Conservation (phyloP, 2,888 invertebrate species). For the Trachelus stipa region DNA sequence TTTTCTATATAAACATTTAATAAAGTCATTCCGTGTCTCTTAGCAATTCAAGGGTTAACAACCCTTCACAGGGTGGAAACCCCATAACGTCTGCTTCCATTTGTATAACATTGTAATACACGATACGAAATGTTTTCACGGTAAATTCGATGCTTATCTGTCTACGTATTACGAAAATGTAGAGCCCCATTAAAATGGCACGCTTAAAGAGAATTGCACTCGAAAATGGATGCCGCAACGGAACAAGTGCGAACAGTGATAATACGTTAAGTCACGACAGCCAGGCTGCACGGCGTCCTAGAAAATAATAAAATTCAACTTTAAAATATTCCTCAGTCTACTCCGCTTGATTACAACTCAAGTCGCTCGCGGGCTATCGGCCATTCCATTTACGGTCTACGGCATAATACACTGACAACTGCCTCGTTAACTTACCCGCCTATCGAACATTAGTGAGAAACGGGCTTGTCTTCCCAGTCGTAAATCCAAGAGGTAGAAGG, state of each 20-base stretch:
- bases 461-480: background rate
- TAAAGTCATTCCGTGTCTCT: background rate
- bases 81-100: background rate
- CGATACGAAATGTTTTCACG: conserved; percentile 2
- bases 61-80: background rate
- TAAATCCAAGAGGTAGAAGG: background rate
- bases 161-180: background rate
- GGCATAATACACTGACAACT: background rate
- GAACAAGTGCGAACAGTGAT: background rate
- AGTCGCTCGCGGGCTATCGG: conserved; percentile 3
- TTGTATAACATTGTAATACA: background rate
- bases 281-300: background rate
- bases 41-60: background rate
- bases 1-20: background rate
- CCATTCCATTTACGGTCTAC: conserved; percentile 8
- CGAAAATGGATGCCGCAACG: background rate
- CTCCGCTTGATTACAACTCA: conserved; percentile 54
- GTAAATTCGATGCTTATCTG: conserved; percentile 50
- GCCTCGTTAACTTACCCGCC: conserved; percentile 6
- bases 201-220: background rate
- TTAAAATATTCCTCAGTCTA: conserved; percentile 57
- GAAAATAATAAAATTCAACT: conserved; percentile 30
- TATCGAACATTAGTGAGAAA: background rate
- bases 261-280: background rate
- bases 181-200: background rate